Evolutionary conservation across 2,888 invertebrate genomes (phyloP), one percentile per base, ranked within the genome.

Genomic region (Drosophila tanythrix): DNA sequence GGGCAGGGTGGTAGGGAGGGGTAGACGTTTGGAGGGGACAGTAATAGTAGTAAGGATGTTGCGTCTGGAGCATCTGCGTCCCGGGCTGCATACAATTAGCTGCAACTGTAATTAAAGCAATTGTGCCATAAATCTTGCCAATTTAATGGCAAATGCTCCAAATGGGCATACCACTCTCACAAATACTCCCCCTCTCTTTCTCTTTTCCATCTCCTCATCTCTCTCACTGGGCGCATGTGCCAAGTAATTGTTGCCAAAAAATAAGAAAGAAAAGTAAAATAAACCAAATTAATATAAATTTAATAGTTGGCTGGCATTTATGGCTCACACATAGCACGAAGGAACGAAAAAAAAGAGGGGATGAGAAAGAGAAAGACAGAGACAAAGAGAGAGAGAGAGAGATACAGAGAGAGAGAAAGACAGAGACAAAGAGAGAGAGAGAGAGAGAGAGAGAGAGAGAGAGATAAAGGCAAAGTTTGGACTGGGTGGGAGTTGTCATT

Each of bases 61-160:
- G 69, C 46, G 62, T 58, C 73, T 82, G 62, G 82, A 82, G 88
- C 88, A 89, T 74, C 88, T 85, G 83, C 81, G 69, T 50, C 50
- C 59, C 51, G 66, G 61, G 65, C 71, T 86, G 88, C 84, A 85
- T 85, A 89, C 85, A 88, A 85, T 85, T 89, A 88, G 90, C 90
- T 85, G 89, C 84, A 85, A 89, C 79, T 88, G 82, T 87, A 90
- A 87, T 87, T 90, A 90, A 87, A 90, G 84, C 89, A 87, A 87
- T 90, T 90, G 90, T 81, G 70, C 82, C 74, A 90, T 87, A 87
- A 87, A 87, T 87, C 90, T 90, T 74, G 87, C 73, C 88, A 88
- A 83, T 81, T 81, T 79, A 79, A 82, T 82, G 79, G 69, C 70
- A 71, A 81, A 81, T 63, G 74, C 88, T 76, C 59, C 50, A 67